Conservation (phyloP, 2,888 invertebrate species). For the Druceiella hillmani region DNA sequence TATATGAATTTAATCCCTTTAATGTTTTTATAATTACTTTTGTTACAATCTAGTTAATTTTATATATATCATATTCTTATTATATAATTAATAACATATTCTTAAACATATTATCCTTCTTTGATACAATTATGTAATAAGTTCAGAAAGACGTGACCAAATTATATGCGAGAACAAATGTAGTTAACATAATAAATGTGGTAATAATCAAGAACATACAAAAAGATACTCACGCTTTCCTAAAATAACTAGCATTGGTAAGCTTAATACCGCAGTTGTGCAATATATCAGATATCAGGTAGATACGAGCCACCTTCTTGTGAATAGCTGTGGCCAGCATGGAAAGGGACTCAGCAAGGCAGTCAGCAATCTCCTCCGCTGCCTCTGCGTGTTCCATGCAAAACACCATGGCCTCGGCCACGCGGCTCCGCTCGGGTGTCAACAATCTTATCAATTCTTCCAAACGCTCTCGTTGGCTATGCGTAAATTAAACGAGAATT, state of each 20-base stretch:
- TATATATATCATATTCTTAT: conserved; percentile 5
- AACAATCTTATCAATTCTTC: conserved; percentile 87
- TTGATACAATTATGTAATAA: too few species aligned
- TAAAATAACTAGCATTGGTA: conserved; percentile 90
- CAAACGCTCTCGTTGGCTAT: conserved; percentile 86
- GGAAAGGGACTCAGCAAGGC: conserved; percentile 81
- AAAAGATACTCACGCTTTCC: conserved; percentile 64
- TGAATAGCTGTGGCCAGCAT: conserved; percentile 71
- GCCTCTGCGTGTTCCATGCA: conserved; percentile 98
- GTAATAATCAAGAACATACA: conserved; percentile 9
- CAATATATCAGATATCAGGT: conserved; percentile 93
- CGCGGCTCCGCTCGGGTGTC: conserved; percentile 70
- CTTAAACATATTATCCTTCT: too few species aligned
- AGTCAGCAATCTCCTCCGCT: conserved; percentile 92
- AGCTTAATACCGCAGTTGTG: conserved; percentile 97
- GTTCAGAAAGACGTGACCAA: too few species aligned
- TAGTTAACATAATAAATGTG: too few species aligned
- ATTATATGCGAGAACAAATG: too few species aligned
- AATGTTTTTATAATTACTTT: too few species aligned
- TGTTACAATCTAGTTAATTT: too few species aligned
- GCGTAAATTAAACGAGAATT: neutral
- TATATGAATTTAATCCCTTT: too few species aligned
- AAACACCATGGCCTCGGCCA: conserved; percentile 97
- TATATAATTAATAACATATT: conserved; percentile 7
- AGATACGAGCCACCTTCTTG: conserved; percentile 89